Conservation (phyloP, 2,113 vertebrate genomes). For the Ophiodon elongatus region DNA sequence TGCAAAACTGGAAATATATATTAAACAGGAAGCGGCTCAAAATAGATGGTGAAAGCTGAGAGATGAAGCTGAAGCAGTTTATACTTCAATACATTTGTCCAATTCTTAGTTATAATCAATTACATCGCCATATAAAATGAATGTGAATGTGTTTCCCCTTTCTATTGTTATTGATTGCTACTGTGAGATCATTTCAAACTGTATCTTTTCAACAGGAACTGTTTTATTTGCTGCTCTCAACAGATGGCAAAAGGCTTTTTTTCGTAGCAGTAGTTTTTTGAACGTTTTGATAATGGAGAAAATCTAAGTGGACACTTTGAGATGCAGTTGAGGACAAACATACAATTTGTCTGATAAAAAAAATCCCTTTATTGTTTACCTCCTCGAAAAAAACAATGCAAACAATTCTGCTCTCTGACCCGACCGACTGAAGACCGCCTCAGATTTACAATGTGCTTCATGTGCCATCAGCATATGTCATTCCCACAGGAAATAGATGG, state of each 20-base stretch:
- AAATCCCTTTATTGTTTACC: background rate
- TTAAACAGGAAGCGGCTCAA: conserved; percentile 2
- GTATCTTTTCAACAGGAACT: background rate
- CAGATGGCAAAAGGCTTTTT: background rate
- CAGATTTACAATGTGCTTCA: background rate
- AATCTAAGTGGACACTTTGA: background rate
- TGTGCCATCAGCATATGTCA: background rate
- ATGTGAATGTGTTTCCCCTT: background rate
- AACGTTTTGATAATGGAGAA: background rate
- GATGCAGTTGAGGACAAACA: background rate
- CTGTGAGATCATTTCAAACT: background rate
- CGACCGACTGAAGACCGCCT: background rate
- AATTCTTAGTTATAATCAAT: background rate
- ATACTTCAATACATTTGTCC: background rate
- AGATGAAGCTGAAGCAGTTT: background rate
- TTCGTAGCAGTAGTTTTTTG: background rate
- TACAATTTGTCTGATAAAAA: background rate
- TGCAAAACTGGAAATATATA: background rate
- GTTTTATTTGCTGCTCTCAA: background rate
- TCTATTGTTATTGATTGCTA: background rate
- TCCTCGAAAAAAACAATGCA: background rate
- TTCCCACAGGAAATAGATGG: background rate
- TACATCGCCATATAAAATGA: background rate
- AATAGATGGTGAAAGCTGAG: background rate
- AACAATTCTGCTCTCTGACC: background rate